Evolutionary conservation across 30 jellyfish, hydroid and myxozoan species (phyloP).

Genomic region (Chrysaora quinquecirrha): DNA sequence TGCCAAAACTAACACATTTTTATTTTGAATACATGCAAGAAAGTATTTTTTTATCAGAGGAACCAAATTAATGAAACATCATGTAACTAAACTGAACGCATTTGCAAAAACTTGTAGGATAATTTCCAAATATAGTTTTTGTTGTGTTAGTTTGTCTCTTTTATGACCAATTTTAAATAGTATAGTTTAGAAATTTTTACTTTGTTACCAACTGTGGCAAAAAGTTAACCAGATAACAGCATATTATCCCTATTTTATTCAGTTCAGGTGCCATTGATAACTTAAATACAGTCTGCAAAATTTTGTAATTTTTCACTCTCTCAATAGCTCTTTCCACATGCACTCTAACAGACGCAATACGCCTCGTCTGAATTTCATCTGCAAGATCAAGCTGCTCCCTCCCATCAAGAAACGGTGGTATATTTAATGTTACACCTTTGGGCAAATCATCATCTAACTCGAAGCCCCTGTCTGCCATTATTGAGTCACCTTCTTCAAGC

Average conservation of each 20-base stretch:
- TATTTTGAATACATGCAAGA: slow-evolving; percentile 39
- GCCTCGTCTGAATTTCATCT: slow-evolving; percentile 3
- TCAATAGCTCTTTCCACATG: slow-evolving; percentile 30
- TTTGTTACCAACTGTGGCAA: slow-evolving; percentile 48
- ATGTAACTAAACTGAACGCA: background rate
- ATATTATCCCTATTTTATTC: slow-evolving; percentile 18
- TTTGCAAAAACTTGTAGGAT: too few relatives aligned
- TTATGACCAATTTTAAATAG: too few relatives aligned
- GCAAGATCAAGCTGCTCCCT: slow-evolving; percentile 17
- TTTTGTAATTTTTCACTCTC: slow-evolving; percentile 18
- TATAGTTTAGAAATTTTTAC: too few relatives aligned
- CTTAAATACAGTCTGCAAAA: slow-evolving; percentile 24
- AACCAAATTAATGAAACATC: background rate
- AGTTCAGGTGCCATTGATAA: slow-evolving; percentile 49
- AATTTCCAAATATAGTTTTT: too few relatives aligned
- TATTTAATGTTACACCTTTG: slow-evolving; percentile 25
- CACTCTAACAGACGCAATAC: slow-evolving; percentile 27
- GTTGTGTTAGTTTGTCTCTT: too few relatives aligned
- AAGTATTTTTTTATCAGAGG: slow-evolving; percentile 26
- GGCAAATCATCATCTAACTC: slow-evolving; percentile 46
- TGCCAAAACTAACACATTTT: slow-evolving; percentile 18
- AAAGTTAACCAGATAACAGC: slow-evolving; percentile 31
- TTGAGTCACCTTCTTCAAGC: slow-evolving; percentile 44
- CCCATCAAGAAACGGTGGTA: slow-evolving; percentile 41
- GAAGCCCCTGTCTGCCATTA: slow-evolving; percentile 60